Conservation (phyloP, 2,888 invertebrate genomes). For the Thysanoteuthis rhombus region DNA sequence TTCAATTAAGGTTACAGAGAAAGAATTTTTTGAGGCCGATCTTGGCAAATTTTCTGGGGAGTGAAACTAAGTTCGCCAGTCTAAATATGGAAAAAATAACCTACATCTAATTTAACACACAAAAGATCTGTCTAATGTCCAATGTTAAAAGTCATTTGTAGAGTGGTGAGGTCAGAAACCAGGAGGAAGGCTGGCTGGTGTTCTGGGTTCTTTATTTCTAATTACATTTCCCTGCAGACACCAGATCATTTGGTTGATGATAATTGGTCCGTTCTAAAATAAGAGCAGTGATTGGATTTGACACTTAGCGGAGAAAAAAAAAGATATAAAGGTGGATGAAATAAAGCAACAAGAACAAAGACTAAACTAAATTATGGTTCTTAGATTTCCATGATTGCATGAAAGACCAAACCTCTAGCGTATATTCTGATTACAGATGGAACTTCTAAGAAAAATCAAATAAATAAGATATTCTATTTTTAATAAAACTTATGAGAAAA, state of each 20-base stretch:
- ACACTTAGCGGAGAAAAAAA: not conserved
- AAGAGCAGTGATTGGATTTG: not conserved
- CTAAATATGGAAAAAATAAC: not conserved
- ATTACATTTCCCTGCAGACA: not conserved
- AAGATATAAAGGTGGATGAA: not conserved
- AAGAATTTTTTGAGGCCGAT: not conserved
- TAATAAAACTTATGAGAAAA: no score
- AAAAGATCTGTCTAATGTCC: not conserved
- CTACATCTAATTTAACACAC: not conserved
- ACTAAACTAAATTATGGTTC: not conserved
- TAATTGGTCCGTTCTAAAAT: not conserved
- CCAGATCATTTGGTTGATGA: not conserved
- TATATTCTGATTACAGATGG: not conserved
- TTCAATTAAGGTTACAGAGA: not conserved
- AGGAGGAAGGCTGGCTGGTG: not conserved
- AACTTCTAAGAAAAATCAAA: not conserved
- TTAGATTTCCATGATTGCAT: not conserved
- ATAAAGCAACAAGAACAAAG: not conserved
- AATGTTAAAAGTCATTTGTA: not conserved
- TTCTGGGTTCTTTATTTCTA: not conserved
- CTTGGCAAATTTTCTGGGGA: not conserved
- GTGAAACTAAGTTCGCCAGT: not conserved
- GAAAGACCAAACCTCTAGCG: not conserved
- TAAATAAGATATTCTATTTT: not conserved
- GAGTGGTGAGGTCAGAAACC: not conserved